A percentile compares a stretch with the other conserved stretches of the same genome.
phyloP scores from a whole-genome alignment of 1,140 invertebrate species.

The Platorchestia sp. region DNA sequence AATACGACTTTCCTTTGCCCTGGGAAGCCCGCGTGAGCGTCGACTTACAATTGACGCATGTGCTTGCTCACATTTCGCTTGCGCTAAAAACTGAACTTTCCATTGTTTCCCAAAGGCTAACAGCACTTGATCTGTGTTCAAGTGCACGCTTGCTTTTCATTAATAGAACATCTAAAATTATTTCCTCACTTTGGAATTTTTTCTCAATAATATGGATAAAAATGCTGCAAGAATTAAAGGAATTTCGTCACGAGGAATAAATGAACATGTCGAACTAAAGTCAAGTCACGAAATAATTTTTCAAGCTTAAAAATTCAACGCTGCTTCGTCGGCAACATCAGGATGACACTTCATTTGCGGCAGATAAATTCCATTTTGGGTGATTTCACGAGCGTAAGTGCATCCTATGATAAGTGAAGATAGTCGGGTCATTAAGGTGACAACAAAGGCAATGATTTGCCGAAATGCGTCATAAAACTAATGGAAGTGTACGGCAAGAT shows the following conservation, averaged over 20 bases:
- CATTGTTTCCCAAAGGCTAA: neutral
- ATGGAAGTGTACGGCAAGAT: conserved; percentile 53
- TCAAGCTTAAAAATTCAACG: neutral
- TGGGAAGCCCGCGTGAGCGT: neutral
- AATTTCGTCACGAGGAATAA: neutral
- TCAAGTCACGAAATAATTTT: neutral
- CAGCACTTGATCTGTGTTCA: neutral
- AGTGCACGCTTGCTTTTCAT: neutral
- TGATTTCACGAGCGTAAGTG: neutral
- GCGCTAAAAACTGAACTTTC: neutral
- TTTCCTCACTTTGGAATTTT: neutral
- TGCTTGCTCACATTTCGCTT: neutral
- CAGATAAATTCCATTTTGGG: neutral
- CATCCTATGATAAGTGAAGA: conserved; percentile 26
- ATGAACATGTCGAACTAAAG: neutral
- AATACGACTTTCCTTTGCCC: neutral
- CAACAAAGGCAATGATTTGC: conserved; percentile 40
- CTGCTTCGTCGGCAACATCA: neutral
- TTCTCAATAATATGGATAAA: neutral
- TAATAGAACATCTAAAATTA: neutral
- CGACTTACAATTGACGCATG: neutral
- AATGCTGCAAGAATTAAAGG: neutral
- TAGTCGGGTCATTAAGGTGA: conserved; percentile 10
- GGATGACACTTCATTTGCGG: neutral
- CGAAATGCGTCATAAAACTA: conserved; percentile 27